Percentiles rank a stretch among this genome's conserved stretches.
Conservation (phyloP, 2,113 vertebrate genomes). For the Hemibagrus wyckioides region DNA sequence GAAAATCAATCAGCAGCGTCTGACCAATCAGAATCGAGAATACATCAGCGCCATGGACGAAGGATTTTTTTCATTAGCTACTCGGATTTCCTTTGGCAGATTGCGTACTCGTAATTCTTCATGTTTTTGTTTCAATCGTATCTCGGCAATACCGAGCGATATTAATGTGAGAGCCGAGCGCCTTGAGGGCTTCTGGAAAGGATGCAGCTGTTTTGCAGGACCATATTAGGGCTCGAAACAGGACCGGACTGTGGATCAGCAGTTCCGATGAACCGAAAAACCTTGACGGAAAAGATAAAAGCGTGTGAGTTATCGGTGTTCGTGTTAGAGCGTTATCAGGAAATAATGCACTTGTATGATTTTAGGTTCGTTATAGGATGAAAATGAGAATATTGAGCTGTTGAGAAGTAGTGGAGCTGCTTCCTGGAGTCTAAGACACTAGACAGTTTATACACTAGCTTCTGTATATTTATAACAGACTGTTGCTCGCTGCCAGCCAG, state of each 20-base stretch:
- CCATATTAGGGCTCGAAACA: constrained; percentile 20
- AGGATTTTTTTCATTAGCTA: neutral
- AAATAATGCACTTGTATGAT: neutral
- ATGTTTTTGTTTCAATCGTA: neutral
- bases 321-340: no score
- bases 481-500: neutral
- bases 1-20: no score
- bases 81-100: neutral
- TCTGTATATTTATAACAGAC: constrained; percentile 24
- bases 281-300: no score
- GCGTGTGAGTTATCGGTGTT: neutral
- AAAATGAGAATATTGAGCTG: neutral
- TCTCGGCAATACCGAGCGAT: neutral
- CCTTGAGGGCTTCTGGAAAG: neutral
- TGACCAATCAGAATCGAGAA: neutral
- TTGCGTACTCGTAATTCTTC: neutral
- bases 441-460: constrained; percentile 1
- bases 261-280: neutral
- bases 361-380: neutral
- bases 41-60: neutral
- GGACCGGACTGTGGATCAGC: neutral
- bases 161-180: neutral
- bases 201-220: constrained; percentile 3
- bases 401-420: neutral
- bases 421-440: neutral